Evolutionary conservation across 2,113 vertebrate species (phyloP), one percentile per base, ranked within the genome.

Genomic region (Platycercus adscitus): DNA sequence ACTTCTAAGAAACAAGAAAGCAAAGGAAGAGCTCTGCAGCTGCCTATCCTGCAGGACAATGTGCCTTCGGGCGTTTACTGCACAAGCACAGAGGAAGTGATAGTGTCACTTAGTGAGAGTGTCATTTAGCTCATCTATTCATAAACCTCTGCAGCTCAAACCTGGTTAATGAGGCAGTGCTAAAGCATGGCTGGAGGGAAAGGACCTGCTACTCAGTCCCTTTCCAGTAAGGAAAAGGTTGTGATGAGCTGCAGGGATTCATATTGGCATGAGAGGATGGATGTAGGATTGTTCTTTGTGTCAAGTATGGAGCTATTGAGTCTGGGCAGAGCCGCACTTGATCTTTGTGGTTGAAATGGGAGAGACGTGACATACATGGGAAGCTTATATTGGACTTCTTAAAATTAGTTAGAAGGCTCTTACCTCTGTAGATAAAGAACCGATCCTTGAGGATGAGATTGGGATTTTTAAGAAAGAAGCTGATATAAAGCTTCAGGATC

Each of bases 11-110:
- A 61, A 66, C 20, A 26, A 31, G 61, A 37, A 68, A 46, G 16
- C 15, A 28, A 65, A 77, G 52, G 77, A 43, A 49, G 37, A 47
- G 16, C 70, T 66, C 39, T 47, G 37, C n/a, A 71, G 44, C 18
- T 65, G 26, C 25, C 68, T 56, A 0, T 28, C n/a, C 70, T 14
- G 8, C 44, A 37, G 25, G 39, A 10, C 21, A 33, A 24, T 0
- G 1, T 25, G 31, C 16, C 11, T 33, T 20, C 26, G 53, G 44
- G 49, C 46, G 21, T 6, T 70, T 19, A 19, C 43, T 19, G 24
- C 41, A 15, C 58, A 20, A n/a, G 64, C 18, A 25, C 6, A 17
- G 52, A 23, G 52, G 31, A 31, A 61, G 35, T 0, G 14, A 19
- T 12, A 21, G 11, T 13, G 29, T 35, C 55, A 58, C 50, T 52